A percentile compares a stretch with the other conserved stretches of the same genome.
Evolutionary conservation across 23 tunicate species (phyloP).

Genomic region (Trididemnum miniatum): DNA sequence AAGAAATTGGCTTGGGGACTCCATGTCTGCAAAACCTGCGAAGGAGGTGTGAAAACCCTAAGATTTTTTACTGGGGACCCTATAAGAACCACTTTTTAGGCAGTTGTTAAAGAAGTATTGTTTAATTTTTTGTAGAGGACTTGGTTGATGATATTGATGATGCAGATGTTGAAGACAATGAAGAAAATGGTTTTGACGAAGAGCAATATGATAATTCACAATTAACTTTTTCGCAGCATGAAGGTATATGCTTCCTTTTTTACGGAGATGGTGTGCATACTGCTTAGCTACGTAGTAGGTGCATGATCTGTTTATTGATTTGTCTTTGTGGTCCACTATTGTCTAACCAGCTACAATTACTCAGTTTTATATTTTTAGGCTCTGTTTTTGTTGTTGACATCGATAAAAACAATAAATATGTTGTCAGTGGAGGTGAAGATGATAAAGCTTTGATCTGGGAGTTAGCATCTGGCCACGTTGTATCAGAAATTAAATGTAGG

Average conservation of each 20-base stretch:
- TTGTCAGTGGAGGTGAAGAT: constrained; percentile 78
- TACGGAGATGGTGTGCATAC: too few relatives aligned
- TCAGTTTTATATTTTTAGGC: too few relatives aligned
- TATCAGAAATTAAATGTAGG: constrained; percentile 40
- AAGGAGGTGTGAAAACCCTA: too few relatives aligned
- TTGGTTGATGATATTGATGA: constrained; percentile 42
- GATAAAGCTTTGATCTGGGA: constrained; percentile 94
- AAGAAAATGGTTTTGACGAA: constrained; percentile 18
- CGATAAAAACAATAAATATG: constrained; percentile 30
- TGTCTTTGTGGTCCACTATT: not conserved
- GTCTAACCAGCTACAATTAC: too few relatives aligned
- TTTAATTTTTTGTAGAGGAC: constrained; percentile 44
- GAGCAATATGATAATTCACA: constrained; percentile 47
- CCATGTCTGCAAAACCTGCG: too few relatives aligned
- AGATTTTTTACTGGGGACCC: too few relatives aligned
- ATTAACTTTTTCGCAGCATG: constrained; percentile 35
- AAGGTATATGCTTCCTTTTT: too few relatives aligned
- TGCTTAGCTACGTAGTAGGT: too few relatives aligned
- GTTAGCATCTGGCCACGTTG: constrained; percentile 41
- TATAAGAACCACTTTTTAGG: too few relatives aligned
- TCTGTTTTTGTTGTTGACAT: constrained; percentile 69
- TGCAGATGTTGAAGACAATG: constrained; percentile 39
- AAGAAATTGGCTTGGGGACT: too few relatives aligned
- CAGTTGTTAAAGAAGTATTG: too few relatives aligned
- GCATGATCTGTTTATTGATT: too few relatives aligned